Conservation (phyloP, 2,888 invertebrate genomes). For the Chalcis sispes region DNA sequence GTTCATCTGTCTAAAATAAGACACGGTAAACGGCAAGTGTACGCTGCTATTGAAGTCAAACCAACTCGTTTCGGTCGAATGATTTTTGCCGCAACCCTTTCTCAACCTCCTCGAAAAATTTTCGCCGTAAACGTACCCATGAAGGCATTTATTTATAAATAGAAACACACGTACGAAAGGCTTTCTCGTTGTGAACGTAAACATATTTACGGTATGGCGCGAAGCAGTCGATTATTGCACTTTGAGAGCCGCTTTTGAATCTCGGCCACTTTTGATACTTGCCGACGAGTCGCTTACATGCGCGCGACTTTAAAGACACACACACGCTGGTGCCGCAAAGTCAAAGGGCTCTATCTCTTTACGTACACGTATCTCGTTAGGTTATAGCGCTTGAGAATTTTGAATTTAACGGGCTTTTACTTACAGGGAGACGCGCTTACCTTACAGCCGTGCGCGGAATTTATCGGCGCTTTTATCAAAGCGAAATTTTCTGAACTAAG, state of each 20-base stretch:
- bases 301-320: slow-evolving; percentile 44
- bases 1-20: too few species aligned
- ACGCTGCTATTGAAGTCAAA: too few species aligned
- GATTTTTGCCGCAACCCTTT: too few species aligned
- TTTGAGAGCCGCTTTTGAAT: slow-evolving; percentile 51
- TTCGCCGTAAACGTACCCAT: too few species aligned
- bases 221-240: slow-evolving; percentile 48
- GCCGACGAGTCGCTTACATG: background rate
- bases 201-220: background rate
- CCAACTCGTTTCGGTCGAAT: too few species aligned
- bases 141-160: too few species aligned
- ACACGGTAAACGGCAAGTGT: too few species aligned
- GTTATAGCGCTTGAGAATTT: too few species aligned
- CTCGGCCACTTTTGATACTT: slow-evolving; percentile 40
- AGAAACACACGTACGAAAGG: slow-evolving; percentile 4
- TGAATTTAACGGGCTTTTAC: slow-evolving; percentile 21
- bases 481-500: slow-evolving; percentile 25
- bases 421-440: background rate
- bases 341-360: slow-evolving; percentile 29
- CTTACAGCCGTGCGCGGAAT: background rate
- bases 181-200: background rate
- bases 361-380: too few species aligned
- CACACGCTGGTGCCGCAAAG: slow-evolving; percentile 42
- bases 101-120: too few species aligned
- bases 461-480: slow-evolving; percentile 27